Evolutionary conservation across 1,140 invertebrate genomes (phyloP), one percentile per base, ranked within the genome.

Genomic region (Drosophila grimshawi): DNA sequence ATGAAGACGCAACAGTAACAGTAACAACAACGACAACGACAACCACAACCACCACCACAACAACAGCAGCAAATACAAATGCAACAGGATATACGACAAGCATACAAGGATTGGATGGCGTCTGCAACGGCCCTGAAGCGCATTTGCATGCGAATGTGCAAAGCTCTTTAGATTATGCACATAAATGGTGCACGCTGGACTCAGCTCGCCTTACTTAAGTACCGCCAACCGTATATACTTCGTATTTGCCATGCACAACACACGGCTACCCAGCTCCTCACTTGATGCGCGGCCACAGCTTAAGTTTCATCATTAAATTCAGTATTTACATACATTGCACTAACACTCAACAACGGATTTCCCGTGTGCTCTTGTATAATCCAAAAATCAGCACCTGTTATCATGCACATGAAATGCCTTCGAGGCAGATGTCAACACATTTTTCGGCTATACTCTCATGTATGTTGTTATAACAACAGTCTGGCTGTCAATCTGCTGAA

Each of bases 111-210:
- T 3, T 4, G 6, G 41, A 48, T n/a, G 4, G 43, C 49, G 53
- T 48, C 19, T 19, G 53, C 64, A 32, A 32, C 66, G 66, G 49
- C 39, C 66, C 67, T 69, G 35, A 56, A 51, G 56, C 61, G 45
- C 69, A 76, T 76, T 76, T 66, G 65, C 62, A 76, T 76, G 74
- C 48, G 49, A 76, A 72, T 61, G 55, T 60, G 68, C 43, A 43
- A 32, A 68, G 33, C 11, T 45, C 43, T 41, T 56, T 76, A 61
- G 66, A 72, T 72, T 76, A 72, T 72, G 74, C 74, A 72, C 74
- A 72, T 72, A 72, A 65, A 65, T 51, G 69, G 62, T 35, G 41
- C 43, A 48, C 41, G 45, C 62, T 56, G 62, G 37, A 32, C 32
- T 11, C 33, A 32, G 33, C 19, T 52, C 49, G 46, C 30, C 39